Evolutionary conservation across 2,113 vertebrate genomes (phyloP), one percentile per base, ranked within the genome.

Genomic region (Notarius quadriscutis): DNA sequence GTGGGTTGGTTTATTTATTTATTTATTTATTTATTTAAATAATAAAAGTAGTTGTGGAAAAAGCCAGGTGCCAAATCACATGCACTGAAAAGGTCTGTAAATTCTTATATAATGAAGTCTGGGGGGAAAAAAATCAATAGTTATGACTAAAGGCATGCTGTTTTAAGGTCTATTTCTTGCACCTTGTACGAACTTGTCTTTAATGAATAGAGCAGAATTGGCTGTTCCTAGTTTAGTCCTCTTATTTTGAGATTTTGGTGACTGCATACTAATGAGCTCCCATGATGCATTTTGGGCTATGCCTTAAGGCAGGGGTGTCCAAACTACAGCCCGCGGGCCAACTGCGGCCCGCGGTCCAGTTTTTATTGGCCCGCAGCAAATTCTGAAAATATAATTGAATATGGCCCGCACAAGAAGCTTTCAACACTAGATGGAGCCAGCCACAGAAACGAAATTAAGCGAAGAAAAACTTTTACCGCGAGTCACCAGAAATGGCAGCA

Each of bases 261-360:
- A 81, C 78, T 55, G 78, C 84, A 78, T 90, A 78, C 74, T 88
- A 84, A 81, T 83, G 81, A 89, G 65, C 48, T 83, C 83, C 86
- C 48, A 48, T 65, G 55, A 83, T 82, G 62, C 69, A 25, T 75
- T 75, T 50, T 72, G 27, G 83, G 78, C 82, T 81, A 17, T 30
- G 12, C 41, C 41, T 41, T 41, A 41, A 41, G 41, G 41, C 34
- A 34, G 34, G 2, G 34, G 30, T 34, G 1, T 1, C 1, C 30
- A 34, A 34, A 34, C 30, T 34, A 34, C 30, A 34, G 30, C 30
- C 30, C 30, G 30, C 30, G 30, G 30, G 30, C 30, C 30, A 1
- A 34, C 34, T 34, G 30, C 30, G 30, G 30, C 30, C 30, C 30
- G 30, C 30, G 1, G 1, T 34, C 30, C 30, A 1, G 1, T 34